Conservation (phyloP, 2,888 invertebrate genomes). For the Polyommatus icarus region DNA sequence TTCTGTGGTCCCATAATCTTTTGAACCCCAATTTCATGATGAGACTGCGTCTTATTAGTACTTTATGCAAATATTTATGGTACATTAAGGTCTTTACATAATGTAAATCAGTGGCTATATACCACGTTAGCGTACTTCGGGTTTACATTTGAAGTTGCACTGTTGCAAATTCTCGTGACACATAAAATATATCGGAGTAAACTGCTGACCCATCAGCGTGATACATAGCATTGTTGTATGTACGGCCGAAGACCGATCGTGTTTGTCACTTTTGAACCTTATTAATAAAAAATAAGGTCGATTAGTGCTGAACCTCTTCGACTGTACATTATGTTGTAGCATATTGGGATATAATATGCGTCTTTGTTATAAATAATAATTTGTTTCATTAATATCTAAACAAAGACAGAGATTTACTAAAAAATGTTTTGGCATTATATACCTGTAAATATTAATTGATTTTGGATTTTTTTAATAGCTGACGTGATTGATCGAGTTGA, state of each 20-base stretch:
- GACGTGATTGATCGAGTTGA: too few relatives aligned
- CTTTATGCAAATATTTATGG: too few relatives aligned
- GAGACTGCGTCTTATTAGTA: too few relatives aligned
- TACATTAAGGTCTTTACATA: background rate
- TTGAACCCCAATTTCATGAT: background rate
- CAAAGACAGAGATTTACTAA: too few relatives aligned
- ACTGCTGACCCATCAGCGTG: conserved; percentile 1
- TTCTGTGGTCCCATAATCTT: background rate
- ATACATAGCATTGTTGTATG: background rate
- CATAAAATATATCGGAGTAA: background rate
- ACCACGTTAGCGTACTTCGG: background rate
- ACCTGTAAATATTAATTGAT: too few relatives aligned
- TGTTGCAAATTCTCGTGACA: background rate
- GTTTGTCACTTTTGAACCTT: background rate
- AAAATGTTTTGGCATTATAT: too few relatives aligned
- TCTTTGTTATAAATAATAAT: too few relatives aligned
- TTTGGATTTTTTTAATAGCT: too few relatives aligned
- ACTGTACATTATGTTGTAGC: too few relatives aligned
- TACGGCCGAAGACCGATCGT: background rate
- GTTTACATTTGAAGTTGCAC: background rate
- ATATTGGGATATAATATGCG: too few relatives aligned
- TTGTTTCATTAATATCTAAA: too few relatives aligned
- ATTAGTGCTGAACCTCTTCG: background rate
- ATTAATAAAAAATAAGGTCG: background rate
- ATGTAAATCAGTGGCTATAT: background rate